Evolutionary conservation across 2,888 invertebrate species (phyloP).

Genomic region (Cheilosia urbana): DNA sequence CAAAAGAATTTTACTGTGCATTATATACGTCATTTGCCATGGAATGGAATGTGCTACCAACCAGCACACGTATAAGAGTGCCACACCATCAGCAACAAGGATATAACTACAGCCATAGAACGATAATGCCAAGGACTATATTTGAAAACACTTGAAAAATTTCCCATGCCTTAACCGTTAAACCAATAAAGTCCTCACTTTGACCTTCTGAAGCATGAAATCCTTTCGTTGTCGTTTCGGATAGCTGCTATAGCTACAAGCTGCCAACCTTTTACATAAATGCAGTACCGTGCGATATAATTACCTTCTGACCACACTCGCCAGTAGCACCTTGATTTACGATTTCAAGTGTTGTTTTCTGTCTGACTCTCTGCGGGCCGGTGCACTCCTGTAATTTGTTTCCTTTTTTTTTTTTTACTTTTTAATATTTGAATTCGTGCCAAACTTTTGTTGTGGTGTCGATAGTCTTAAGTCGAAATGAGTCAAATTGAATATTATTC

Average conservation of each 20-base stretch:
- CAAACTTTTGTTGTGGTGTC: conserved; percentile 60
- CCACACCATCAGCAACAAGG: conserved; percentile 13
- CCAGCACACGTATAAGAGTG: neutral
- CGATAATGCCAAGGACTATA: conserved; percentile 33
- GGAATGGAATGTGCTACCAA: conserved; percentile 6
- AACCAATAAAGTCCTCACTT: conserved; percentile 16
- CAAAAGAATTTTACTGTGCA: neutral
- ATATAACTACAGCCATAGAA: neutral
- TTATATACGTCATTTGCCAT: conserved; percentile 32
- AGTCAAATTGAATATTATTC: conserved; percentile 30
- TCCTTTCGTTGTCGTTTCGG: conserved; percentile 20
- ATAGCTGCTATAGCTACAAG: conserved; percentile 4
- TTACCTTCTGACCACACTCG: conserved; percentile 47
- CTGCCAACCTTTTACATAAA: conserved; percentile 27
- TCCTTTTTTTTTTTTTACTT: conserved; percentile 1
- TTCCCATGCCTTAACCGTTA: conserved; percentile 7
- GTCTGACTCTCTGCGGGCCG: conserved; percentile 14
- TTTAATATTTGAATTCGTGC: conserved; percentile 47
- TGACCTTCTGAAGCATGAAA: conserved; percentile 35
- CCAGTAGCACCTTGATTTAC: conserved; percentile 51
- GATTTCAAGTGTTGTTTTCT: conserved; percentile 45
- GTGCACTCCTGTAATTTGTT: conserved; percentile 44
- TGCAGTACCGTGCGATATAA: conserved; percentile 21
- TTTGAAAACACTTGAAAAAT: conserved; percentile 8
- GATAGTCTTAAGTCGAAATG: conserved; percentile 33